phyloP scores from a whole-genome alignment of 2,113 vertebrate species.

The Grammomys surdaster region DNA sequence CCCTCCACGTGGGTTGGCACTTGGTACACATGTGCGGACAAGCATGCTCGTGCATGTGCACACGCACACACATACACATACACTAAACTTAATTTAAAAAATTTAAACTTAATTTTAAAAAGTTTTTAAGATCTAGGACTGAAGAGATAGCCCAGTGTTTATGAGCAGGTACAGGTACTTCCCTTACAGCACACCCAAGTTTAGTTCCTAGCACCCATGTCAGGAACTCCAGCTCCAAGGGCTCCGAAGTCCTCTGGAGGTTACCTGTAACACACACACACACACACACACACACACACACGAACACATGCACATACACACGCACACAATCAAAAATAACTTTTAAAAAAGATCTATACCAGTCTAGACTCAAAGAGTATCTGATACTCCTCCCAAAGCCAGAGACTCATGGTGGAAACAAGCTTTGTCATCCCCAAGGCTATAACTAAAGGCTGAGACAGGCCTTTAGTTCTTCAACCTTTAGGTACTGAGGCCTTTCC shows the following conservation, averaged over 20 bases:
- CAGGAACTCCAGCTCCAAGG: background rate
- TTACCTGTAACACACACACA: background rate
- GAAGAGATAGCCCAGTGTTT: background rate
- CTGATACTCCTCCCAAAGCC: background rate
- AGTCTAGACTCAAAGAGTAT: background rate
- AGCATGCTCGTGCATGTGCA: too few relatives aligned
- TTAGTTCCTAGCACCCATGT: background rate
- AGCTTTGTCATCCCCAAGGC: background rate
- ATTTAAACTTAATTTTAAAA: background rate
- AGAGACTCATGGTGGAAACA: too few relatives aligned
- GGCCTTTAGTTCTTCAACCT: background rate
- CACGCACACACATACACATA: background rate
- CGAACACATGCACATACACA: background rate
- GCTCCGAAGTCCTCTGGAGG: background rate
- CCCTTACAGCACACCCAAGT: background rate
- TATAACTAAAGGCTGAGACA: fast-evolving
- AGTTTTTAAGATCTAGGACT: background rate
- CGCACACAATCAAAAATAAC: background rate
- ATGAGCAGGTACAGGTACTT: background rate
- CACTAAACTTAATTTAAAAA: background rate
- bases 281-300: background rate
- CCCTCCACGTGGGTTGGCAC: background rate
- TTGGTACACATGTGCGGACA: background rate
- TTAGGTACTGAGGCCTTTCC: background rate
- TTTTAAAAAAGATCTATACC: background rate